Conservation (phyloP, 2,113 vertebrate genomes). For the Plectropomus leopardus region DNA sequence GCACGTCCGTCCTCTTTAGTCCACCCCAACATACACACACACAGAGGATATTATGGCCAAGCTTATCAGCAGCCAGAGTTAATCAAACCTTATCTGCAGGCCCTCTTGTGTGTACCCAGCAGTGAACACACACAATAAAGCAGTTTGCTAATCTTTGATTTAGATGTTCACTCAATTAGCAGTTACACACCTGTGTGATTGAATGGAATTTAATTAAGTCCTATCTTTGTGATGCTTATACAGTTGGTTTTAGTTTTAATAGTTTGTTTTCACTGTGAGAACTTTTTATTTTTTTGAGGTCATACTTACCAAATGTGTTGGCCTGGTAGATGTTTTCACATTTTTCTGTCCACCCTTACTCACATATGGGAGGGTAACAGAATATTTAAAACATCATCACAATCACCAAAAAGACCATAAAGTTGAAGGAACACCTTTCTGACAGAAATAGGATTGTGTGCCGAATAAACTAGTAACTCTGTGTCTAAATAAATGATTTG, state of each 20-base stretch:
- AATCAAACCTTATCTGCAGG: slow-evolving; percentile 60
- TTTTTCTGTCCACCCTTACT: background rate
- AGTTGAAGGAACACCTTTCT: background rate
- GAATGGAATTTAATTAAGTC: background rate
- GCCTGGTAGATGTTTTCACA: no score
- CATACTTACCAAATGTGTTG: no score
- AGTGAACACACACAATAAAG: slow-evolving; percentile 5
- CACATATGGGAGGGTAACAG: background rate
- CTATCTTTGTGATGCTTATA: background rate
- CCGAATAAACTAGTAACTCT: no score
- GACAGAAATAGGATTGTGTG: no score
- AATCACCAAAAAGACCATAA: background rate
- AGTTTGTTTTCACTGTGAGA: background rate
- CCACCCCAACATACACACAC: slow-evolving; percentile 16
- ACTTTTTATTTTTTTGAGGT: background rate
- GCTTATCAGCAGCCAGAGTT: slow-evolving; percentile 55
- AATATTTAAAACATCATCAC: background rate
- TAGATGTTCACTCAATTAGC: background rate
- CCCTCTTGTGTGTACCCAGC: slow-evolving; percentile 21
- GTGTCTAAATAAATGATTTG: no score
- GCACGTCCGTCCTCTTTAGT: slow-evolving; percentile 3
- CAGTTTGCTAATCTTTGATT: background rate
- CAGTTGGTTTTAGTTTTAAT: background rate
- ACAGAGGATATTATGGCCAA: slow-evolving; percentile 40
- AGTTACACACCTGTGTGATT: background rate